Conservation (phyloP, 2,888 invertebrate species). For the Acronicta psi region DNA sequence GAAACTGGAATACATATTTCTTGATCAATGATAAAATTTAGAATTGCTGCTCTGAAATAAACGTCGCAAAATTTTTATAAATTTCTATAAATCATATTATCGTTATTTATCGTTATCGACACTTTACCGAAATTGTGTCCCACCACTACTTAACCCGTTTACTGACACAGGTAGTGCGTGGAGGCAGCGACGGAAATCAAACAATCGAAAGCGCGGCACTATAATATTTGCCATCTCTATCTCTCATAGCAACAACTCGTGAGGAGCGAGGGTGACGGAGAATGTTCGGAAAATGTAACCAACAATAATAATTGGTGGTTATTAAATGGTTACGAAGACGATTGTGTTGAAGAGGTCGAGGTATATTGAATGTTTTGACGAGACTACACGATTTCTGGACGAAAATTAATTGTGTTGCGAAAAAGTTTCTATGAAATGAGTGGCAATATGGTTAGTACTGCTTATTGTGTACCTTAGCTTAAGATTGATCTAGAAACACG, state of each 20-base stretch:
- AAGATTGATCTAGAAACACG: too few relatives aligned
- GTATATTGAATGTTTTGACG: constrained; percentile 1
- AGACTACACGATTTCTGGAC: not conserved
- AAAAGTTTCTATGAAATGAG: not conserved
- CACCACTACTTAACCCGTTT: constrained; percentile 66
- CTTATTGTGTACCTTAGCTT: too few relatives aligned
- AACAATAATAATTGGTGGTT: constrained; percentile 53
- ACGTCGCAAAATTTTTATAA: too few relatives aligned
- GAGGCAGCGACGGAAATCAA: constrained; percentile 70
- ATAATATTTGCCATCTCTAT: constrained; percentile 31
- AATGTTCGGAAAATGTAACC: constrained; percentile 36
- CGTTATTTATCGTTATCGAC: too few relatives aligned
- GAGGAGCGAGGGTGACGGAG: constrained; percentile 13
- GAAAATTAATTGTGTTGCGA: constrained; percentile 4
- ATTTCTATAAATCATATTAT: too few relatives aligned
- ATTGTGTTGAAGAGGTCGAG: constrained; percentile 42
- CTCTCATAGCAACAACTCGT: not conserved
- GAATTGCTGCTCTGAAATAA: too few relatives aligned
- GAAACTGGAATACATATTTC: too few relatives aligned
- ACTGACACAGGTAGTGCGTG: constrained; percentile 69
- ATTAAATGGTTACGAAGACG: constrained; percentile 32
- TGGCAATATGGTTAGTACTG: too few relatives aligned
- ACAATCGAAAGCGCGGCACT: constrained; percentile 66
- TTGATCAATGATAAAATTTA: too few relatives aligned
- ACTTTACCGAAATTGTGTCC: not conserved